Base-by-base conservation (phyloP, 2,888 invertebrate species). In the Epinotia bilunana region DNA sequence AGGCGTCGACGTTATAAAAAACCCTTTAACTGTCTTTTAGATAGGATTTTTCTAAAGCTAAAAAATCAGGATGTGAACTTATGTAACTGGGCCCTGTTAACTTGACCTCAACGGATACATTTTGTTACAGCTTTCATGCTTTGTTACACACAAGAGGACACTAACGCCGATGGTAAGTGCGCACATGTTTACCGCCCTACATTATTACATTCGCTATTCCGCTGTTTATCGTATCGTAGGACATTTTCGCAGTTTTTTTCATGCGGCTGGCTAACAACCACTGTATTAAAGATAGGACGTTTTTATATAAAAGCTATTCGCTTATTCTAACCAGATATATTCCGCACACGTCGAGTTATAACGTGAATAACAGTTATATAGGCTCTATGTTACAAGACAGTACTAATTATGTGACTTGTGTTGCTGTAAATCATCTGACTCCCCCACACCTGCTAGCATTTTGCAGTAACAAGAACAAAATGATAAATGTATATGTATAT, bases 141-240 rank as follows among this genome's bases (percentile, higher is more conserved):
- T 95, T 98, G 98, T 96, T 98, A 98, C 95, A 97, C 98, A 86
- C 98, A 98, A 95, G 98, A 98, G 95, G 98, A 98, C 93, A 95
- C 97, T 87, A 97, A 97, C 92, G 96, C 97, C 89, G 98, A 98
- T 96, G 98, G 98, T 98, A 97, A 95, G 95, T 95, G 86, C 85
- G 85, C 84, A 57, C 23, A 46, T 16, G 49, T 58, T 68, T 72
- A 76, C 28, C 20, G 73, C 60, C 57, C 55, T 82, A 78, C 81
- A 70, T 80, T 83, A 81, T 84, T 85, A 86, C 83, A 84, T 84
- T 86, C 84, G 90, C 91, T 91, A 88, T 84, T 83, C 86, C 84
- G 91, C 91, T 90, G 87, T 89, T 84, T 86, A 86, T 86, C 83
- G 87, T 90, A 87, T 85, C 39, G 82, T 91, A 90, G 90, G 89